phyloP scores from a whole-genome alignment of 2,797 vertebrate species.

The Diplodus sargus region DNA sequence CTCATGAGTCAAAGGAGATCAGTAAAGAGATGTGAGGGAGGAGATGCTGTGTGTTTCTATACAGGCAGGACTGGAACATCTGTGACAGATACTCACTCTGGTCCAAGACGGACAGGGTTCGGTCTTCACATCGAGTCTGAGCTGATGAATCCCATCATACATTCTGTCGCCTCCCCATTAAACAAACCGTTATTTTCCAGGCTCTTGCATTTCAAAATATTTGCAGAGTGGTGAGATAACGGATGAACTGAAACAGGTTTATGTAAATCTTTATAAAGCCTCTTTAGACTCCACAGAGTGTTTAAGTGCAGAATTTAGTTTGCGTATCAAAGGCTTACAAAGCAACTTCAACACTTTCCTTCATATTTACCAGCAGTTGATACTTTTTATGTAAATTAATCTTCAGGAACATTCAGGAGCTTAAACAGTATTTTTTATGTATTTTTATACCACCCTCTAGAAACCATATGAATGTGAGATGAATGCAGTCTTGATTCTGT shows the following conservation, averaged over 20 bases:
- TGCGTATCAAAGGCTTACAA: conserved; percentile 19
- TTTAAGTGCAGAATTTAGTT: conserved; percentile 4
- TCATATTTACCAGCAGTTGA: conserved; percentile 10
- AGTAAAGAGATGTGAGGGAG: neutral
- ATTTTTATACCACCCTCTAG: conserved; percentile 32
- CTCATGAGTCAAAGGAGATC: conserved; percentile 16
- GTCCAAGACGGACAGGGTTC: neutral
- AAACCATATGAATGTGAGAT: conserved; percentile 52
- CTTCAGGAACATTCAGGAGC: neutral
- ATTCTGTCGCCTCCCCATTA: neutral
- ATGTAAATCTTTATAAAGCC: conserved; percentile 30
- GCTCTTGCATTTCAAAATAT: conserved; percentile 36
- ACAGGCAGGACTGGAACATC: neutral
- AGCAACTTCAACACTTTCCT: neutral
- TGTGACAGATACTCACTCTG: neutral
- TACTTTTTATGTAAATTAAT: neutral
- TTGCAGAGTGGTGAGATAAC: conserved; percentile 17
- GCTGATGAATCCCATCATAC: neutral
- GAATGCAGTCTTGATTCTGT: conserved; percentile 36
- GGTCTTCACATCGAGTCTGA: neutral
- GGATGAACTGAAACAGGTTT: conserved; percentile 23
- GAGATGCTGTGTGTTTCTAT: too few relatives aligned
- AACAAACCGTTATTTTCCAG: conserved; percentile 12
- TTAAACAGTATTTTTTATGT: conserved; percentile 16
- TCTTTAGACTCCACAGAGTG: conserved; percentile 4